Conservation (phyloP, 2,113 vertebrate genomes). For the Pelobates fuscus region DNA sequence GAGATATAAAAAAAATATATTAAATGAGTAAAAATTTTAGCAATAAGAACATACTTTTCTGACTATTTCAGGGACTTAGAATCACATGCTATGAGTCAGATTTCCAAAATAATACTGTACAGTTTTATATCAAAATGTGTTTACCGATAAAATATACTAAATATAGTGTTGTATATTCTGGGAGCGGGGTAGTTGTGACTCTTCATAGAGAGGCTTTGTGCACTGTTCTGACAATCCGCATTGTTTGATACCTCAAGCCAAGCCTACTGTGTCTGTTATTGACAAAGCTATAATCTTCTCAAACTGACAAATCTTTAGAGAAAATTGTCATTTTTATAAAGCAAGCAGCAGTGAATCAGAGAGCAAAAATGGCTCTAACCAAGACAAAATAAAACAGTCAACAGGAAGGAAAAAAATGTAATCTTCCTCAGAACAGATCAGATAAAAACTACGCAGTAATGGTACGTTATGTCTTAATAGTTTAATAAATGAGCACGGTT, state of each 20-base stretch:
- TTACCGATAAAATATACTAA: neutral
- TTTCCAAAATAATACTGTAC: too few relatives aligned
- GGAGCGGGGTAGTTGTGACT: neutral
- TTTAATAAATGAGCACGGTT: neutral
- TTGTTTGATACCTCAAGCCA: slow-evolving; percentile 50
- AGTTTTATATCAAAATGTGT: slow-evolving; percentile 3
- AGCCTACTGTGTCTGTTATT: slow-evolving; percentile 49
- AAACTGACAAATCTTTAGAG: slow-evolving; percentile 52
- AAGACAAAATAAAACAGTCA: slow-evolving; percentile 20
- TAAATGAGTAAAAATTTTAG: too few relatives aligned
- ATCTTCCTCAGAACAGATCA: neutral
- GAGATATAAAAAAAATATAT: too few relatives aligned
- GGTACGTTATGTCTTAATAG: too few relatives aligned
- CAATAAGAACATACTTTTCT: too few relatives aligned
- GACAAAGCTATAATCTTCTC: slow-evolving; percentile 58
- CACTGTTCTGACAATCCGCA: slow-evolving; percentile 38
- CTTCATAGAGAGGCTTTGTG: slow-evolving; percentile 9
- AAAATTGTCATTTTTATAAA: slow-evolving; percentile 54
- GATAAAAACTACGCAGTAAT: neutral
- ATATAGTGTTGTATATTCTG: slow-evolving; percentile 1
- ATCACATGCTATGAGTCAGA: too few relatives aligned
- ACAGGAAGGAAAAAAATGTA: neutral
- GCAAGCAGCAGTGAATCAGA: slow-evolving; percentile 50
- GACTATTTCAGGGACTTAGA: too few relatives aligned
- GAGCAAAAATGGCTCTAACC: slow-evolving; percentile 39